Evolutionary conservation across 2,888 invertebrate genomes (phyloP).

Genomic region (Campaea margaritaria): DNA sequence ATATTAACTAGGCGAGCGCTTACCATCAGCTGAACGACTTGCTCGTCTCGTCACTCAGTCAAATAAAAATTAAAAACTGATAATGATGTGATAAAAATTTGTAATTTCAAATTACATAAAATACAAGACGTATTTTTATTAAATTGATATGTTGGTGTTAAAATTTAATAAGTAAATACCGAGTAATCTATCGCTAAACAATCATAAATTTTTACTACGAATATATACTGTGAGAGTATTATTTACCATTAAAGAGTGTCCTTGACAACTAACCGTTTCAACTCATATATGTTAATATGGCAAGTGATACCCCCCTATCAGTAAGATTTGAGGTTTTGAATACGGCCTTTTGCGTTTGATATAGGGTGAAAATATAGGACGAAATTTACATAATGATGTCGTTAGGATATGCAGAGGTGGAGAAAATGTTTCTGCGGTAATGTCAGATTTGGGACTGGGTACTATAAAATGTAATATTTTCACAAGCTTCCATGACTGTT

Average conservation of each 20-base stretch:
- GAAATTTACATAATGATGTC: conserved; percentile 60
- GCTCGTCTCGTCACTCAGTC: no score
- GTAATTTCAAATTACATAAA: no score
- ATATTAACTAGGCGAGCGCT: no score
- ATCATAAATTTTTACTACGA: no score
- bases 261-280: neutral
- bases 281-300: neutral
- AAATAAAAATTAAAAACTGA: no score
- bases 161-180: neutral
- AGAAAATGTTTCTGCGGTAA: conserved; percentile 28
- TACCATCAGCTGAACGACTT: no score
- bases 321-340: conserved; percentile 44
- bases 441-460: conserved; percentile 21
- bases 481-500: conserved; percentile 5
- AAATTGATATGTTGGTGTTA: no score
- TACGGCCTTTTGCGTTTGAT: conserved; percentile 51
- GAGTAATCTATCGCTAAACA: no score
- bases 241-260: neutral
- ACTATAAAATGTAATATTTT: conserved; percentile 28
- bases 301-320: conserved; percentile 22
- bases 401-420: conserved; percentile 47
- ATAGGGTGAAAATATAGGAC: conserved; percentile 49
- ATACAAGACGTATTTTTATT: no score
- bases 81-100: no score
- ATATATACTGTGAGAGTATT: no score